Evolutionary conservation across 2,888 invertebrate species (phyloP).

Genomic region (Protonemura montana): DNA sequence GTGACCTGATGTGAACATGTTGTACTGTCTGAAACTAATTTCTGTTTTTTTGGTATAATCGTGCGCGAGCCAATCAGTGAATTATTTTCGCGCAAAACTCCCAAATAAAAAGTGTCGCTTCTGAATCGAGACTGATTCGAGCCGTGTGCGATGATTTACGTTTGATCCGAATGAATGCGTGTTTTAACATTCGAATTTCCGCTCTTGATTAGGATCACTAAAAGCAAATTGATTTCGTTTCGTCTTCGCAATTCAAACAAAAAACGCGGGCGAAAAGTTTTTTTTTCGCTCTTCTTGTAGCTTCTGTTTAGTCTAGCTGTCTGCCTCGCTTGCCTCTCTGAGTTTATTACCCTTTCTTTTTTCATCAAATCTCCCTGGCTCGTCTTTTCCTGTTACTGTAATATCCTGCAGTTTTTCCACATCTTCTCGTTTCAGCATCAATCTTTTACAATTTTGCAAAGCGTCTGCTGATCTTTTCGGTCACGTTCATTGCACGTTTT

Average conservation of each 20-base stretch:
- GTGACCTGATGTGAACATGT: too few relatives aligned
- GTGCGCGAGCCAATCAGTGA: neutral
- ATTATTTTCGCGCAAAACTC: neutral
- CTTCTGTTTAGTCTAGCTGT: conserved; percentile 37
- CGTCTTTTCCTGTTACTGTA: neutral
- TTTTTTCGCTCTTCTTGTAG: neutral
- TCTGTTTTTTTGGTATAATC: neutral
- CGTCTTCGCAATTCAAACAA: neutral
- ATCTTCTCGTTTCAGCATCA: conserved; percentile 19
- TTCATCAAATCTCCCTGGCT: conserved; percentile 9
- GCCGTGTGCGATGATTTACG: neutral
- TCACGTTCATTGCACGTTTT: conserved; percentile 28
- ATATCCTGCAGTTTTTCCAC: neutral
- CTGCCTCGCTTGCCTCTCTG: neutral
- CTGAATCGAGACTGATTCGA: neutral
- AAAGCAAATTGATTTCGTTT: conserved; percentile 4
- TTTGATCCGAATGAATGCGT: neutral
- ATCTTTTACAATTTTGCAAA: conserved; percentile 26
- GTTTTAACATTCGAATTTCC: neutral
- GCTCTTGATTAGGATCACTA: neutral
- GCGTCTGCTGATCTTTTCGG: conserved; percentile 22
- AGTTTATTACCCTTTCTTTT: conserved; percentile 37
- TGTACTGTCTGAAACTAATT: neutral
- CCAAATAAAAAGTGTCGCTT: neutral
- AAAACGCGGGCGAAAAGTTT: neutral